Conservation (phyloP, 2,888 invertebrate genomes). For the Orthosia incerta region DNA sequence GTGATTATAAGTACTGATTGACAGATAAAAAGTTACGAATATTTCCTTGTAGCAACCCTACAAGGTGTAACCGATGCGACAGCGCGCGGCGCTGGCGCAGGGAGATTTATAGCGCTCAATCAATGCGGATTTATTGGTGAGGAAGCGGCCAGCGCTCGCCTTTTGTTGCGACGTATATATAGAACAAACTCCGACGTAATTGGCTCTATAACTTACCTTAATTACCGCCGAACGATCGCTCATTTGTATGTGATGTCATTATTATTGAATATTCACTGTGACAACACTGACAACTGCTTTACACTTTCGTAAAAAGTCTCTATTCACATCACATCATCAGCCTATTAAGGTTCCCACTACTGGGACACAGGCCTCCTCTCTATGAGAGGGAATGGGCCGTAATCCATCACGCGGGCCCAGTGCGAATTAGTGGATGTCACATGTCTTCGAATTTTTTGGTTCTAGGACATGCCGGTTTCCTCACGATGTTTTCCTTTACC, state of each 20-base stretch:
- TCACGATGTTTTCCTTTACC: no score
- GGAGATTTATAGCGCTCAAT: slow-evolving; percentile 90
- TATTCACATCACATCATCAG: no score
- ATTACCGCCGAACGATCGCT: slow-evolving; percentile 62
- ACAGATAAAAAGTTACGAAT: no score
- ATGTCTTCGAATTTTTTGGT: no score
- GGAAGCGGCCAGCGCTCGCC: slow-evolving; percentile 83
- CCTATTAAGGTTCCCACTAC: no score
- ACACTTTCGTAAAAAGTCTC: no score
- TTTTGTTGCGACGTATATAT: slow-evolving; percentile 83
- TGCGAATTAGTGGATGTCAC: no score
- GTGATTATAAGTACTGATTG: no score
- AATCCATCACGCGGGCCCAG: no score
- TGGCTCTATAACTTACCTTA: slow-evolving; percentile 76
- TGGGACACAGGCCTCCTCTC: no score
- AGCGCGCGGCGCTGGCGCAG: slow-evolving; percentile 83
- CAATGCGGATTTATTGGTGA: slow-evolving; percentile 91
- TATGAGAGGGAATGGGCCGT: no score
- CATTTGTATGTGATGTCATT: slow-evolving; percentile 52
- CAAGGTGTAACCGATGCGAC: slow-evolving; percentile 68
- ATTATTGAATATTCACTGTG: slow-evolving; percentile 32
- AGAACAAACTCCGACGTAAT: slow-evolving; percentile 83
- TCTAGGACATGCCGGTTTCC: no score
- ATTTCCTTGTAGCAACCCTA: slow-evolving; percentile 42
- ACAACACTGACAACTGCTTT: background rate